phyloP scores from a whole-genome alignment of 2,113 vertebrate species.

The Upupa epops region DNA sequence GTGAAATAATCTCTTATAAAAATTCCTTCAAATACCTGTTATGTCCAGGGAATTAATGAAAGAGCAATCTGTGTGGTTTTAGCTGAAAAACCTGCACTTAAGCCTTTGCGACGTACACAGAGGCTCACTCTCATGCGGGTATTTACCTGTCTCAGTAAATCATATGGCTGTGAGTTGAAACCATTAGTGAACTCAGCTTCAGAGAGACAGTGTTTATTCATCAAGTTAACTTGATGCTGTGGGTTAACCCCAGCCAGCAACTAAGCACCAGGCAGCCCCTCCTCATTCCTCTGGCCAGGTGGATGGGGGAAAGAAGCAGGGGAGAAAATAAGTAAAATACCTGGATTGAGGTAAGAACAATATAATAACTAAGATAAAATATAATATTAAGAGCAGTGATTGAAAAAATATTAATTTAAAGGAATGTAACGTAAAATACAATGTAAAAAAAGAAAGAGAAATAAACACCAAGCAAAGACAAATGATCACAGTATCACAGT shows the following conservation, averaged over 20 bases:
- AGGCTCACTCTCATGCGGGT: constrained; percentile 8
- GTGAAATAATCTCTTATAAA: neutral
- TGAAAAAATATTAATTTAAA: neutral
- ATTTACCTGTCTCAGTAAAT: constrained; percentile 2
- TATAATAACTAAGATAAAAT: neutral
- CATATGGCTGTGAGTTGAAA: neutral
- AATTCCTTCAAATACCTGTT: neutral
- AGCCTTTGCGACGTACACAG: neutral
- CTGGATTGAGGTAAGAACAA: neutral
- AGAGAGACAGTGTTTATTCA: neutral
- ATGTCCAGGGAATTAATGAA: neutral
- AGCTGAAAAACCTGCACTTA: neutral
- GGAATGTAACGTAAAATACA: neutral
- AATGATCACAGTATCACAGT: too few species aligned
- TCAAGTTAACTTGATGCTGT: neutral
- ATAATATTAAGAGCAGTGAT: neutral
- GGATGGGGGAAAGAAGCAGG: neutral
- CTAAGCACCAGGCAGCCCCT: neutral
- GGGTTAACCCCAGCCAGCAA: neutral
- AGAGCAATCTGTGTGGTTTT: neutral
- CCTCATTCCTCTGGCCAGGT: neutral
- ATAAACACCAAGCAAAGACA: neutral
- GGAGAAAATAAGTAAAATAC: neutral
- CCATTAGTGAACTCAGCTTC: neutral
- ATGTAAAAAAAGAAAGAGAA: neutral